phyloP scores from a whole-genome alignment of 2,113 vertebrate species.

The Pristiophorus japonicus region DNA sequence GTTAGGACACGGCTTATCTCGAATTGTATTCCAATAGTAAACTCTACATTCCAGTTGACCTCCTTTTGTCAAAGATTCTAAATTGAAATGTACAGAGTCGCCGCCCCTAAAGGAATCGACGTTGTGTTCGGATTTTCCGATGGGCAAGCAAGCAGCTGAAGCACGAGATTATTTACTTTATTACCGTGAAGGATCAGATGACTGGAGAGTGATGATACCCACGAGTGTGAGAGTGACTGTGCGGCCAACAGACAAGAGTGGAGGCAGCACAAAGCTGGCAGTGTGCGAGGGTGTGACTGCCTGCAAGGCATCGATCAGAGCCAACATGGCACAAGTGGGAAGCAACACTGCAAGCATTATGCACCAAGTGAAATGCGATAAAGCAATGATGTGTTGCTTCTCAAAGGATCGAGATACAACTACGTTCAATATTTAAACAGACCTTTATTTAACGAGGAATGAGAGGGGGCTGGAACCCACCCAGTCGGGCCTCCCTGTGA shows the following conservation, averaged over 20 bases:
- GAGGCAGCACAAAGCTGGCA: neutral
- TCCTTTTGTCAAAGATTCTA: neutral
- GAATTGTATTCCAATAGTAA: too few relatives aligned
- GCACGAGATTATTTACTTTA: neutral
- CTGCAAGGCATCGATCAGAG: neutral
- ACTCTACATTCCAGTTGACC: neutral
- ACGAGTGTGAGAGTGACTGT: neutral
- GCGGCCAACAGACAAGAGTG: neutral
- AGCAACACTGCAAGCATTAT: neutral
- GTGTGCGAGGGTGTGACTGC: neutral
- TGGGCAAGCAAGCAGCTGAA: neutral
- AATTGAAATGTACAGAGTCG: neutral
- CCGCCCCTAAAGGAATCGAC: neutral
- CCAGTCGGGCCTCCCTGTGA: neutral
- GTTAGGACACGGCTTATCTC: too few relatives aligned
- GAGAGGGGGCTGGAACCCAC: neutral
- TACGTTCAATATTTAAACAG: neutral
- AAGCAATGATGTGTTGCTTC: too few relatives aligned
- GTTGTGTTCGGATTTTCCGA: neutral
- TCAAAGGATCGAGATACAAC: neutral
- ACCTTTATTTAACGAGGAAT: neutral
- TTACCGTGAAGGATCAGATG: neutral
- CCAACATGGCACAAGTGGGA: neutral
- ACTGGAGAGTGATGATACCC: neutral
- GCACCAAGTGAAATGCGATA: neutral